Evolutionary conservation across 2,113 vertebrate genomes (phyloP).

Genomic region (Ailurus styani): DNA sequence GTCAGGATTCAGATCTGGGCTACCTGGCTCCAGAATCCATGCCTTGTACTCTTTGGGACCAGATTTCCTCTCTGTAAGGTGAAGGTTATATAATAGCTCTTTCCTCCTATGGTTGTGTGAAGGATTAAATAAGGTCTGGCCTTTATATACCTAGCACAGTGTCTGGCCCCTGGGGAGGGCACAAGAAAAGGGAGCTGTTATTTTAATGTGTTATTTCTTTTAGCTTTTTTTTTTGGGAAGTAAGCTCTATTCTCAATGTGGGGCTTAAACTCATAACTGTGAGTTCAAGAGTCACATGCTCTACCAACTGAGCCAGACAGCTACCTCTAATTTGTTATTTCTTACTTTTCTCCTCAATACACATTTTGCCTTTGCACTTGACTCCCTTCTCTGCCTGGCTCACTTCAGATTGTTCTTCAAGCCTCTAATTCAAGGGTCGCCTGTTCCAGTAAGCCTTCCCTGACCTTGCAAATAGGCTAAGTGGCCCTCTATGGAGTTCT

Average conservation of each 20-base stretch:
- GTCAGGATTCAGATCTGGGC: neutral
- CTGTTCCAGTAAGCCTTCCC: neutral
- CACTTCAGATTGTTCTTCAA: neutral
- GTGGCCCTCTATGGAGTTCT: neutral
- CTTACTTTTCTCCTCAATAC: neutral
- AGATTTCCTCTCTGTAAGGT: neutral
- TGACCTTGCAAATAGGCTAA: neutral
- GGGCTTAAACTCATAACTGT: neutral
- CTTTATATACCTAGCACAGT: neutral
- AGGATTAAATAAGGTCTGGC: neutral
- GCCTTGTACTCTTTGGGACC: neutral
- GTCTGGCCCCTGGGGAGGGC: neutral
- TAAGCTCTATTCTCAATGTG: neutral
- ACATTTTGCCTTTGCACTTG: neutral
- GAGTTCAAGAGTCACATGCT: neutral
- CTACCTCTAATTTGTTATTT: neutral
- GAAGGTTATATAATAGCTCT: neutral
- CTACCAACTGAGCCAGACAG: neutral
- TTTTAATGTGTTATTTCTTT: neutral
- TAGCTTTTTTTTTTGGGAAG: neutral
- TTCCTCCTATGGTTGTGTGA: neutral
- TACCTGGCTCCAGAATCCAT: neutral
- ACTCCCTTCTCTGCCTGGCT: neutral
- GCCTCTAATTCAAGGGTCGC: neutral
- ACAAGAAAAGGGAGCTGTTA: neutral